These are phyloP conservation scores for Podarcis muralis DNA, from an alignment of 2,113 vertebrate genomes.

Conservation along the genomic window DNA sequence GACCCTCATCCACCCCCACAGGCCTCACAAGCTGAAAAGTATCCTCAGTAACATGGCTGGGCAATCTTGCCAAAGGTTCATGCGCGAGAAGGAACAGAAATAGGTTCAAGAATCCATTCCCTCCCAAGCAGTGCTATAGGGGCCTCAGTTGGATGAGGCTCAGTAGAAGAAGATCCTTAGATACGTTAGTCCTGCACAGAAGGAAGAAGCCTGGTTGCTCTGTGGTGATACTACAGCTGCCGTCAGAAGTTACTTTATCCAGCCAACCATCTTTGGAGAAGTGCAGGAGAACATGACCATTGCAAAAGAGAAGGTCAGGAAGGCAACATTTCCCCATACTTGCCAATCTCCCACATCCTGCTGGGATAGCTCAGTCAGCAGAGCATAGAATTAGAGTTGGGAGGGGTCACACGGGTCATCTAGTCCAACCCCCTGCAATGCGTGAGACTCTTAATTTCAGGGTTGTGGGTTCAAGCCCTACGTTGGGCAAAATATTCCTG, in stretches of 20 bases:
- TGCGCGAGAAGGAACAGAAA: neutral
- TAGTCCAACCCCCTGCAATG: too few relatives aligned
- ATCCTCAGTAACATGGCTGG: too few relatives aligned
- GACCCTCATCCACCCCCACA: too few relatives aligned
- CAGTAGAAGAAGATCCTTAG: slow-evolving; percentile 95
- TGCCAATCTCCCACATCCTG: neutral
- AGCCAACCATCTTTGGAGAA: slow-evolving; percentile 92
- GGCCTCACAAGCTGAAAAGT: too few relatives aligned
- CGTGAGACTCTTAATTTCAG: too few relatives aligned
- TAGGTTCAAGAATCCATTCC: neutral
- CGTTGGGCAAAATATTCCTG: too few relatives aligned
- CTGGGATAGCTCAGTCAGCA: too few relatives aligned
- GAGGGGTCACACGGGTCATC: too few relatives aligned
- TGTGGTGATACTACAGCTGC: slow-evolving; percentile 88
- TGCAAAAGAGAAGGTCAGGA: slow-evolving; percentile 90
- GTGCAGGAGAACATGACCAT: slow-evolving; percentile 95
- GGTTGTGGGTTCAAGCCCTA: too few relatives aligned
- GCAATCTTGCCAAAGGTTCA: too few relatives aligned
- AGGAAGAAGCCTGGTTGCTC: slow-evolving; percentile 91
- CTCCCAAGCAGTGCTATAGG: neutral
- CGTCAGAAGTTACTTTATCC: slow-evolving; percentile 94
- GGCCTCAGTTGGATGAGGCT: slow-evolving; percentile 86
- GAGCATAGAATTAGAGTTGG: too few relatives aligned
- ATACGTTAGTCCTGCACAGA: slow-evolving; percentile 87
- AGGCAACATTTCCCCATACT: neutral